Evolutionary conservation across 2,888 invertebrate genomes (phyloP).

Genomic region (Gari tellinella): DNA sequence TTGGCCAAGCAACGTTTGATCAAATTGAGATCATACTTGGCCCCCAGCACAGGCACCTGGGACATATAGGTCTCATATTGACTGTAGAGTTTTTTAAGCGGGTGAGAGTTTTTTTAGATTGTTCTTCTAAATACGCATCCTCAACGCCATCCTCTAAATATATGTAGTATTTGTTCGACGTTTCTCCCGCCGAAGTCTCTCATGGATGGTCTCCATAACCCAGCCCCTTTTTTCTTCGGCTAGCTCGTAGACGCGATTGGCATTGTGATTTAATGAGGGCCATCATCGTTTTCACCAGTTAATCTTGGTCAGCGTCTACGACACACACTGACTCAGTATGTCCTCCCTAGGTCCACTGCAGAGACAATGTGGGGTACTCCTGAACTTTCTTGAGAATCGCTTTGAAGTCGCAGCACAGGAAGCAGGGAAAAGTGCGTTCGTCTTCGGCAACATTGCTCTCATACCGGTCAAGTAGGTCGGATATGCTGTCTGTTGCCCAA

Average conservation of each 20-base stretch:
- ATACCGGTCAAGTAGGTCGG: too few species aligned
- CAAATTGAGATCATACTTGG: slow-evolving; percentile 12
- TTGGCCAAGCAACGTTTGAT: slow-evolving; percentile 9
- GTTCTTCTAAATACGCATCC: not conserved
- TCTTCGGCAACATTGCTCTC: too few species aligned
- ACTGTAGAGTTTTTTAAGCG: too few species aligned
- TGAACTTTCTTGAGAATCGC: not conserved
- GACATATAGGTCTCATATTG: too few species aligned
- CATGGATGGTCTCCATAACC: not conserved
- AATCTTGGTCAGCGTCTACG: too few species aligned
- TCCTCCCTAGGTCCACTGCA: not conserved
- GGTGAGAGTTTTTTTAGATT: too few species aligned
- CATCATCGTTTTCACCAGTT: not conserved
- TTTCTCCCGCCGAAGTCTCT: not conserved
- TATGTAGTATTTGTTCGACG: not conserved
- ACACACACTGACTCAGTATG: too few species aligned
- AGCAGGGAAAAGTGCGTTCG: too few species aligned
- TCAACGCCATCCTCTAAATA: not conserved
- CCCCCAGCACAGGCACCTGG: not conserved
- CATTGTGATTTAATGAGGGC: not conserved
- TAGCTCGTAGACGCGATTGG: not conserved
- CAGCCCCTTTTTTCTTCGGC: slow-evolving; percentile 1
- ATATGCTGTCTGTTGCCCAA: too few species aligned
- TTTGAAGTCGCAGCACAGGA: too few species aligned
- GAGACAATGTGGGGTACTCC: too few species aligned